A percentile compares a stretch with the other conserved stretches of the same genome.
These are phyloP conservation scores for Xylota segnis DNA, from an alignment of 2,888 invertebrate genomes.

Conservation along the genomic window DNA sequence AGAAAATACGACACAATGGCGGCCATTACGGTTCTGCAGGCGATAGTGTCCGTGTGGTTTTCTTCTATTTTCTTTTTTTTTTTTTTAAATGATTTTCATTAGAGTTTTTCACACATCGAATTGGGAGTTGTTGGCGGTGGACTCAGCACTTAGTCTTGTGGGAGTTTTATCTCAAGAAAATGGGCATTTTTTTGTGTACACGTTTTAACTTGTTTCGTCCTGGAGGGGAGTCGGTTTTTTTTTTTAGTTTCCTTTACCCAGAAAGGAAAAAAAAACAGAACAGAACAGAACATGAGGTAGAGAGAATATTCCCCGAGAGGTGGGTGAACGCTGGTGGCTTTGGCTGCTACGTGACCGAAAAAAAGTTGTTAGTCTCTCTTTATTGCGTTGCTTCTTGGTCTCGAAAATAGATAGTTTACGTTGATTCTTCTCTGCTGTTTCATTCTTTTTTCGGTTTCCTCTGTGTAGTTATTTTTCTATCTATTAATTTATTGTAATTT, in stretches of 20 bases:
- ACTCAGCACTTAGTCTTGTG: conserved; percentile 27
- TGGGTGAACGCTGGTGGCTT: conserved; percentile 69
- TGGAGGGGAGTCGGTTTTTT: conserved; percentile 30
- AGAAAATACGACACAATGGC: conserved; percentile 67
- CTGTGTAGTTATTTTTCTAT: conserved; percentile 44
- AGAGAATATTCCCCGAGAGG: conserved; percentile 58
- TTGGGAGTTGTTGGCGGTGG: conserved; percentile 11
- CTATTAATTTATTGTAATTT: conserved; percentile 61
- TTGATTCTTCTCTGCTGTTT: conserved; percentile 45
- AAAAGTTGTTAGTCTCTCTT: conserved; percentile 67
- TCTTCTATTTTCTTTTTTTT: conserved; percentile 20
- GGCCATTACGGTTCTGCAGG: conserved; percentile 72
- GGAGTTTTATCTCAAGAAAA: conserved; percentile 60
- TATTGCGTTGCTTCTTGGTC: conserved; percentile 56
- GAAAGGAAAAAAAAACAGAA: conserved; percentile 14
- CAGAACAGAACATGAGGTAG: neutral
- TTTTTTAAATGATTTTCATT: conserved; percentile 48
- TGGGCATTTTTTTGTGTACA: conserved; percentile 58
- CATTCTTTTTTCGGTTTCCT: neutral
- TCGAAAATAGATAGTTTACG: conserved; percentile 71
- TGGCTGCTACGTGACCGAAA: conserved; percentile 75
- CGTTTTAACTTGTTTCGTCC: conserved; percentile 62
- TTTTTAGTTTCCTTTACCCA: conserved; percentile 39
- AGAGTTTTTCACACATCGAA: conserved; percentile 44
- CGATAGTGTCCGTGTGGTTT: conserved; percentile 65